Evolutionary conservation across 2,888 invertebrate species (phyloP).

Genomic region (Acronicta alni): DNA sequence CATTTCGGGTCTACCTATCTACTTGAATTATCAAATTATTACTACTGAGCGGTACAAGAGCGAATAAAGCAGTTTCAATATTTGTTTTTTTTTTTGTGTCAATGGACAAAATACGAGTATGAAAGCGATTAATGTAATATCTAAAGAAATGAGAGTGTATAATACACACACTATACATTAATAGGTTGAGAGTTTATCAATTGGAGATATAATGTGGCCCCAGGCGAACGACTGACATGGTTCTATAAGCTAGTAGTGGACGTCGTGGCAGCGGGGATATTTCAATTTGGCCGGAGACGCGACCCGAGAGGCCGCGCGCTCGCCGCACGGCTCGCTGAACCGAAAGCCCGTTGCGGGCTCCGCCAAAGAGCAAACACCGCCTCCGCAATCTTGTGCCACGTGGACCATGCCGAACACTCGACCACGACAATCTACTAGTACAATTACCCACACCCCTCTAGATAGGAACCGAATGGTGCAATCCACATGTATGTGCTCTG

Average conservation of each 20-base stretch:
- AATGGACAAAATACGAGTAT: neutral
- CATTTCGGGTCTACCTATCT: constrained; percentile 51
- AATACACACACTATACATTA: neutral
- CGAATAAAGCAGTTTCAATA: constrained; percentile 25
- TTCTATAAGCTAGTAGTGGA: constrained; percentile 68
- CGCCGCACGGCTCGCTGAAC: constrained; percentile 86
- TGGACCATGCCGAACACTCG: constrained; percentile 85
- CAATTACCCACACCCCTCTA: constrained; percentile 76
- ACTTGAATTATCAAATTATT: constrained; percentile 52
- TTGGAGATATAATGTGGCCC: constrained; percentile 49
- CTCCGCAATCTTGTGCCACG: constrained; percentile 88
- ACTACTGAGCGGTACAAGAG: constrained; percentile 21
- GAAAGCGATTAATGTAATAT: neutral
- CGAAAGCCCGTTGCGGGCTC: constrained; percentile 85
- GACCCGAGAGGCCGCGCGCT: constrained; percentile 85
- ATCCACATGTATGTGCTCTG: constrained; percentile 35
- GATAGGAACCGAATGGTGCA: constrained; percentile 46
- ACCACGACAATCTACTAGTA: constrained; percentile 83
- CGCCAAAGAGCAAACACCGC: constrained; percentile 89
- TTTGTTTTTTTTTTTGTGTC: constrained; percentile 13
- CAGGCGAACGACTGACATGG: constrained; percentile 54
- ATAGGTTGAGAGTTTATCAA: constrained; percentile 22
- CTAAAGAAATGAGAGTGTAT: neutral
- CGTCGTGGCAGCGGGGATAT: constrained; percentile 81
- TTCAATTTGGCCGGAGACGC: constrained; percentile 88